A percentile compares a stretch with the other conserved stretches of the same genome.
Conservation (phyloP, 2,888 invertebrate genomes). For the Scrobipalpa costella region DNA sequence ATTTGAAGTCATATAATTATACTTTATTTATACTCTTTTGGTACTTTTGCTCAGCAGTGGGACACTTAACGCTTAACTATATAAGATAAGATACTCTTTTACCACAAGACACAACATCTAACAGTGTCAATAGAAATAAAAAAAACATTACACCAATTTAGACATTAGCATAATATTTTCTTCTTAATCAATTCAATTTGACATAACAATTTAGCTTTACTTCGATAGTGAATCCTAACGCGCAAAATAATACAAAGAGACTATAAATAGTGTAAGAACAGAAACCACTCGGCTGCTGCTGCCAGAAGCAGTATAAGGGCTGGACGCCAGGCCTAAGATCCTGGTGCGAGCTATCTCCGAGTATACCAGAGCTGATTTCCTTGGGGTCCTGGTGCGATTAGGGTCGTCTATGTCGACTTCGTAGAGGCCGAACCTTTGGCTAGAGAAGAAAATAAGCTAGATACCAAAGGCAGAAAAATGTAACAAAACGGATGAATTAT, state of each 20-base stretch:
- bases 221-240: background rate
- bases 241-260: background rate
- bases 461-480: background rate
- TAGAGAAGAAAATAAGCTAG: background rate
- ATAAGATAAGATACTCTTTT: too few relatives aligned
- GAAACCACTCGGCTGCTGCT: background rate
- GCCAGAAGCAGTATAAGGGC: slow-evolving; percentile 1
- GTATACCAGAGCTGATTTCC: slow-evolving; percentile 21
- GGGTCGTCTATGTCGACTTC: slow-evolving; percentile 16
- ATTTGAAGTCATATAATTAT: too few relatives aligned
- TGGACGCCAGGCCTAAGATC: background rate
- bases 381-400: slow-evolving; percentile 11
- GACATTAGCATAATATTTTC: too few relatives aligned
- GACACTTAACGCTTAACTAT: too few relatives aligned
- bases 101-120: too few relatives aligned
- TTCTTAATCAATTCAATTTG: too few relatives aligned
- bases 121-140: too few relatives aligned
- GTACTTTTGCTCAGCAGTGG: too few relatives aligned
- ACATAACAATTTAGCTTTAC: too few relatives aligned
- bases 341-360: slow-evolving; percentile 17
- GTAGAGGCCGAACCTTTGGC: slow-evolving; percentile 12
- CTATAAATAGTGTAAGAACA: background rate
- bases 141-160: too few relatives aligned
- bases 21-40: too few relatives aligned
- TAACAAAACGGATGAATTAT: too few relatives aligned